A percentile compares a stretch with the other conserved stretches of the same genome.
These are phyloP conservation scores for Microtus richardsoni DNA, from an alignment of 2,113 vertebrate species.

Conservation along the genomic window DNA sequence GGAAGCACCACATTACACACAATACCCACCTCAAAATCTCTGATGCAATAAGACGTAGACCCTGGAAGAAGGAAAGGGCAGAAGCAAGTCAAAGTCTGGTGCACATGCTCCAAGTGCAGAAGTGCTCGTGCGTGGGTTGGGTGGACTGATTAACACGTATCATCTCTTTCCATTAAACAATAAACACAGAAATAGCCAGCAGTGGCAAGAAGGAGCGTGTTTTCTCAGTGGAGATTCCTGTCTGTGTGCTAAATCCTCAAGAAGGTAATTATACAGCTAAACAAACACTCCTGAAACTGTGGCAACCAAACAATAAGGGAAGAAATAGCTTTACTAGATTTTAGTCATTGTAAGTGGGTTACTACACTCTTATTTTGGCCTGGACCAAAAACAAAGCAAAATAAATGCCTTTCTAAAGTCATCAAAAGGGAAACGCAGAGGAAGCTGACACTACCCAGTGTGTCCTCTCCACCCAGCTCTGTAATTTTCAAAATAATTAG, in stretches of 20 bases:
- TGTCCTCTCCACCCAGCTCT: slow-evolving; percentile 23
- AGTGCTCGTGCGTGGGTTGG: neutral
- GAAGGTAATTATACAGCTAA: slow-evolving; percentile 52
- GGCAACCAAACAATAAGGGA: slow-evolving; percentile 24
- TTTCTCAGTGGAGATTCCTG: slow-evolving; percentile 43
- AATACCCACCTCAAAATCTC: neutral
- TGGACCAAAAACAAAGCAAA: slow-evolving; percentile 2
- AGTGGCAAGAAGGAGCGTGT: neutral
- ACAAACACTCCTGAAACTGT: slow-evolving; percentile 55
- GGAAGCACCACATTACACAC: neutral
- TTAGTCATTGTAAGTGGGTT: slow-evolving; percentile 57
- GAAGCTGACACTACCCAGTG: neutral
- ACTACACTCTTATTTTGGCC: slow-evolving; percentile 40
- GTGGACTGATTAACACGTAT: neutral
- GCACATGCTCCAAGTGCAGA: neutral
- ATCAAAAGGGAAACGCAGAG: slow-evolving; percentile 54
- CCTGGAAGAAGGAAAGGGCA: neutral
- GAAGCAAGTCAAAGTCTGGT: neutral
- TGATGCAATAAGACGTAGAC: neutral
- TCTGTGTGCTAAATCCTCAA: neutral
- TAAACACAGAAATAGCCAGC: slow-evolving; percentile 20
- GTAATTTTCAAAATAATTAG: slow-evolving; percentile 69
- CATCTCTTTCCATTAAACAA: slow-evolving; percentile 39
- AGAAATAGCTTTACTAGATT: neutral
- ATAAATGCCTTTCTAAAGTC: slow-evolving; percentile 12